A percentile compares a stretch with the other conserved stretches of the same genome.
phyloP scores from a whole-genome alignment of 2,113 vertebrate genomes.

The Thinocorus orbignyianus region DNA sequence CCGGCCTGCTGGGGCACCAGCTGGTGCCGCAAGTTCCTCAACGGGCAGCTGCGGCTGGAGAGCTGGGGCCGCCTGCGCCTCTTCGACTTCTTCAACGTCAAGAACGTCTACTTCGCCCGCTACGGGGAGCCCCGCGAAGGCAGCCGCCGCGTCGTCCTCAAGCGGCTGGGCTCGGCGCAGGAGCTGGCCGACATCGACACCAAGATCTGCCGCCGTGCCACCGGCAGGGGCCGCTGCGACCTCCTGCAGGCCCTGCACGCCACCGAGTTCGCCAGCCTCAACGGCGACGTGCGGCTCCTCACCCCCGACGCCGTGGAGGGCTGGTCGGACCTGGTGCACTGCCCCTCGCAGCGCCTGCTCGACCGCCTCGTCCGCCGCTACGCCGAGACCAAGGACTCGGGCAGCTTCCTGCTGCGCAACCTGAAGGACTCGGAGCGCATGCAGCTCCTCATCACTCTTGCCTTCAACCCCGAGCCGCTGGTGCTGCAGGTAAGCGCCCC shows the following conservation, averaged over 20 bases:
- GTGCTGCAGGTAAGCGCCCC: constrained; percentile 87
- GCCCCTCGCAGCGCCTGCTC: constrained; percentile 95
- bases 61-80: constrained; percentile 95
- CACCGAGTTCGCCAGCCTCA: constrained; percentile 95
- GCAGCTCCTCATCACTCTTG: constrained; percentile 97
- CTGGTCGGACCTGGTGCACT: constrained; percentile 98
- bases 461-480: constrained; percentile 98
- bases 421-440: constrained; percentile 97
- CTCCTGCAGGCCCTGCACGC: constrained; percentile 95
- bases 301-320: constrained; percentile 97
- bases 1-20: constrained; percentile 98
- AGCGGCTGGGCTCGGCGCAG: constrained; percentile 93
- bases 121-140: constrained; percentile 97
- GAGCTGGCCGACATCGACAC: constrained; percentile 96
- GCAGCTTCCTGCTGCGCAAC: constrained; percentile 96
- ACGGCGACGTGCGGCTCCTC: constrained; percentile 95
- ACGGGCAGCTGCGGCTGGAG: constrained; percentile 95
- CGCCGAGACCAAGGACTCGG: constrained; percentile 97
- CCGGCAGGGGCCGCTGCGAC: constrained; percentile 92
- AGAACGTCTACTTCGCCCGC: constrained; percentile 98
- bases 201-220: constrained; percentile 96
- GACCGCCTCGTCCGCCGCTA: constrained; percentile 96
- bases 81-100: constrained; percentile 96
- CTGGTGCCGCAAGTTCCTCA: constrained; percentile 99
- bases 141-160: constrained; percentile 93